Conservation (phyloP, 1,140 invertebrate genomes). For the Telenomus remus region DNA sequence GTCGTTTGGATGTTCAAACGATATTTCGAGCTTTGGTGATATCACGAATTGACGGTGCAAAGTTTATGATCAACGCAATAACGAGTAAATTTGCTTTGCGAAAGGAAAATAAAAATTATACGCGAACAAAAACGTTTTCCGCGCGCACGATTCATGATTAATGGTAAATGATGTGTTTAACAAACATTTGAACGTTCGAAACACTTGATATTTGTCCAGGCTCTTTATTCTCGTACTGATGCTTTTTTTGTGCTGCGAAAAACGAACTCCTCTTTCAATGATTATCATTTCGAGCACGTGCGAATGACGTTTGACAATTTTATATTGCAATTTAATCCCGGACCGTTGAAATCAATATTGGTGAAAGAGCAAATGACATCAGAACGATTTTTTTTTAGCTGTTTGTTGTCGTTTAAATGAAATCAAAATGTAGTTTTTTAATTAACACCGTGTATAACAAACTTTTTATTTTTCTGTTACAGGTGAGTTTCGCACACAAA, state of each 20-base stretch:
- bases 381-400: not conserved
- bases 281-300: constrained; percentile 21
- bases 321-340: constrained; percentile 32
- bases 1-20: too few species aligned
- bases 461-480: too few species aligned
- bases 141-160: constrained; percentile 1
- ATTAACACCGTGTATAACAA: too few species aligned
- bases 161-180: constrained; percentile 3
- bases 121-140: not conserved
- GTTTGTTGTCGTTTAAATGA: too few species aligned
- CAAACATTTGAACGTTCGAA: not conserved
- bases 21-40: too few species aligned
- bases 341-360: constrained; percentile 24
- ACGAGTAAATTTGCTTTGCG: not conserved
- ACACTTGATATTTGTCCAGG: constrained; percentile 6
- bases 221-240: constrained; percentile 14
- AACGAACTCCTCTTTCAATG: constrained; percentile 20
- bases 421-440: too few species aligned
- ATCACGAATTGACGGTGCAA: too few species aligned
- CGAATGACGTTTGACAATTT: constrained; percentile 23
- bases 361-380: constrained; percentile 12
- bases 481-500: too few species aligned
- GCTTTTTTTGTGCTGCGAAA: constrained; percentile 7
- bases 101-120: not conserved
- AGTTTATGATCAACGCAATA: too few species aligned